Evolutionary conservation across 1,140 invertebrate genomes (phyloP).

Genomic region (Paracyclopina nana): DNA sequence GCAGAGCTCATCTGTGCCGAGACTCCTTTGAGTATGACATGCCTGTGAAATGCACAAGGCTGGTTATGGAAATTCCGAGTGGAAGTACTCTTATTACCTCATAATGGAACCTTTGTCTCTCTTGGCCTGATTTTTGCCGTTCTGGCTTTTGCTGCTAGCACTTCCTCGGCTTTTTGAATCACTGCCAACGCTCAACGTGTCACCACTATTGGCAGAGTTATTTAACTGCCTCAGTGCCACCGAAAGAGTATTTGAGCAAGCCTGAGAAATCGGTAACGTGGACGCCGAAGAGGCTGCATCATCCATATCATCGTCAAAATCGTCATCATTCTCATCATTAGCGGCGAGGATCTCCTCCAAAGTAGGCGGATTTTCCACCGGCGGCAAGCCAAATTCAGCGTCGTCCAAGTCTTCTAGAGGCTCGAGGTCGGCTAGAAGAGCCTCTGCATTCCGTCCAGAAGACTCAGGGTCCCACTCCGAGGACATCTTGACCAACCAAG

Average conservation of each 20-base stretch:
- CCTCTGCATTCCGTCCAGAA: neutral
- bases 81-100: slow-evolving; percentile 18
- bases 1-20: slow-evolving; percentile 65
- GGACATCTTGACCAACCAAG: neutral
- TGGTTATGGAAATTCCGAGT: slow-evolving; percentile 23
- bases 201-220: neutral
- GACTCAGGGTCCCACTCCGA: neutral
- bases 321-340: slow-evolving; percentile 29
- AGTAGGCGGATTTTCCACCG: slow-evolving; percentile 50
- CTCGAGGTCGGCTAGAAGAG: neutral
- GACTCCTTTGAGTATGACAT: slow-evolving; percentile 58
- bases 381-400: slow-evolving; percentile 58
- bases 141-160: neutral
- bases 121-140: neutral
- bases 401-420: slow-evolving; percentile 38
- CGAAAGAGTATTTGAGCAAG: slow-evolving; percentile 16
- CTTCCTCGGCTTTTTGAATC: slow-evolving; percentile 15
- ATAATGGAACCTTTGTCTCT: neutral
- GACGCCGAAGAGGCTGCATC: slow-evolving; percentile 13
- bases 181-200: slow-evolving; percentile 3
- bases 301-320: slow-evolving; percentile 12
- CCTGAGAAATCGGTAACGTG: slow-evolving; percentile 20
- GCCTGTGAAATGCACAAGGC: slow-evolving; percentile 49
- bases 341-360: slow-evolving; percentile 67
- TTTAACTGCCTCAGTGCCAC: slow-evolving; percentile 21